Evolutionary conservation across 1,140 invertebrate species (phyloP).

Genomic region (Drosophila carrolli): DNA sequence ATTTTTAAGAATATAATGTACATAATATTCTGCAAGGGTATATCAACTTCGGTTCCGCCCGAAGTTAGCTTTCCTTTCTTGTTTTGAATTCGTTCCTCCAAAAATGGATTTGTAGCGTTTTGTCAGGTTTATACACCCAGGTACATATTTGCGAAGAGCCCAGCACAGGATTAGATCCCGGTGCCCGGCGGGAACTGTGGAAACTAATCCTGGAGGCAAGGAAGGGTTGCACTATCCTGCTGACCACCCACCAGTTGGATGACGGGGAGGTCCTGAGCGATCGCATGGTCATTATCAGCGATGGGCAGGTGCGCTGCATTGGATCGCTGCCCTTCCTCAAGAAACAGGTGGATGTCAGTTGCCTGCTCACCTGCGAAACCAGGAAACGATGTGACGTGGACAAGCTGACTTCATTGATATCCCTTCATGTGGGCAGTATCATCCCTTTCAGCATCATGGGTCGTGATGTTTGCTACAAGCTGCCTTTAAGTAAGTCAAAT

Average conservation of each 20-base stretch:
- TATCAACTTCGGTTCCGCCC: too few species aligned
- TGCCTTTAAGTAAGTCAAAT: neutral
- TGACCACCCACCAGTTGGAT: slow-evolving; percentile 98
- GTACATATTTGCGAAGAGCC: slow-evolving; percentile 94
- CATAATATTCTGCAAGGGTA: too few species aligned
- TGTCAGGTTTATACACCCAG: neutral
- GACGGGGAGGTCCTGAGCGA: slow-evolving; percentile 97
- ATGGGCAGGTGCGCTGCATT: slow-evolving; percentile 91
- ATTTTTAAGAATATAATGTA: too few species aligned
- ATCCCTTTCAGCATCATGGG: neutral
- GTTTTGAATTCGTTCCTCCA: too few species aligned
- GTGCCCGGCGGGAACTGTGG: slow-evolving; percentile 94
- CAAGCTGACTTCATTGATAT: slow-evolving; percentile 9
- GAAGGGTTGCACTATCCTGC: slow-evolving; percentile 89
- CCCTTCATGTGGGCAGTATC: slow-evolving; percentile 1
- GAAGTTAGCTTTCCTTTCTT: too few species aligned
- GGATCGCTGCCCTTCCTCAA: slow-evolving; percentile 94
- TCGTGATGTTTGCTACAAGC: slow-evolving; percentile 20
- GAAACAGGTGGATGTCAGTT: slow-evolving; percentile 88
- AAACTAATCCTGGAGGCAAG: slow-evolving; percentile 87
- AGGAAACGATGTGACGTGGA: slow-evolving; percentile 17
- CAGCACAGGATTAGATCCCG: slow-evolving; percentile 96
- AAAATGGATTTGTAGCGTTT: too few species aligned
- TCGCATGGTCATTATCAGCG: slow-evolving; percentile 94
- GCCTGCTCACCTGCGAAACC: slow-evolving; percentile 24